Conservation (phyloP, 2,888 invertebrate genomes). For the Platypus cylindrus region DNA sequence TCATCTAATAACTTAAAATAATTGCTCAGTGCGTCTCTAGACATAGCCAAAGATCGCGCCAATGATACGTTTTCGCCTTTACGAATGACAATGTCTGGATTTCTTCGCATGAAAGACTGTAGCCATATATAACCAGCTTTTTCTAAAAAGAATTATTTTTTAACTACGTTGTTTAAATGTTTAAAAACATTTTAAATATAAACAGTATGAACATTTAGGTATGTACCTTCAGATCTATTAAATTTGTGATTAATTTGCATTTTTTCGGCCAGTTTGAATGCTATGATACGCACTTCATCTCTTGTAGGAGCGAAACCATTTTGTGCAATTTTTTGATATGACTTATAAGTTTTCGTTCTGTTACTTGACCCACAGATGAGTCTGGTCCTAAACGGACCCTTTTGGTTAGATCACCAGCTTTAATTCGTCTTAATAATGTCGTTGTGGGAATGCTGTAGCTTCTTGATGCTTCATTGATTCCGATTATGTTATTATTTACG, state of each 20-base stretch:
- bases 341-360: slow-evolving; percentile 1
- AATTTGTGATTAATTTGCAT: slow-evolving; percentile 5
- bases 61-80: slow-evolving; percentile 2
- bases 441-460: slow-evolving; percentile 2
- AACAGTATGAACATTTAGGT: neutral
- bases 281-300: slow-evolving; percentile 3
- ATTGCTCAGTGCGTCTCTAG: neutral
- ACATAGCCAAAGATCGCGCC: neutral
- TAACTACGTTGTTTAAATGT: too few relatives aligned
- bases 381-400: slow-evolving; percentile 1
- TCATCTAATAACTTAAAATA: neutral
- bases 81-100: neutral
- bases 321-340: slow-evolving; percentile 3
- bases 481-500: too few relatives aligned
- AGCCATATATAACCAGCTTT: slow-evolving; percentile 4
- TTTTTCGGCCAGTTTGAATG: neutral
- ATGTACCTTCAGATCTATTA: slow-evolving; percentile 3
- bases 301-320: slow-evolving; percentile 4
- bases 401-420: slow-evolving; percentile 3
- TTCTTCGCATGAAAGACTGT: neutral
- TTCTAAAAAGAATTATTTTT: slow-evolving; percentile 1
- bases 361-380: neutral
- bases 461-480: slow-evolving; percentile 2
- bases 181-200: slow-evolving; percentile 1
- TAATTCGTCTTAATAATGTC: slow-evolving; percentile 2